phyloP scores from a whole-genome alignment of 2,113 vertebrate genomes.

The Xenopus laevis region DNA sequence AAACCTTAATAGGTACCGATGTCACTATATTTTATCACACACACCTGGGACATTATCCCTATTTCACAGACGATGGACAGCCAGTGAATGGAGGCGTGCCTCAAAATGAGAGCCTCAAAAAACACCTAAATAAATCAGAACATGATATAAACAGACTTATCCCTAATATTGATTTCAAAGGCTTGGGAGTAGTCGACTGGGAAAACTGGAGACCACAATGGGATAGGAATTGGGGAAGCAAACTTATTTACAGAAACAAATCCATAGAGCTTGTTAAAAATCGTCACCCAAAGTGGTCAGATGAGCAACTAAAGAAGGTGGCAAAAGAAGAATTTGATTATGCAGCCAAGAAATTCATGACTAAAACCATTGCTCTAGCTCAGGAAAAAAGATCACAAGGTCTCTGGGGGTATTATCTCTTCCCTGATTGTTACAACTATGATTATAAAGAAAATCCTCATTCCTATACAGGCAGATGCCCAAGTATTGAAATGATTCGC shows the following conservation, averaged over 20 bases:
- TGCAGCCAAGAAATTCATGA: conserved; percentile 78
- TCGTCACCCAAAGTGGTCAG: conserved; percentile 78
- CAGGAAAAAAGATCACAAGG: conserved; percentile 69
- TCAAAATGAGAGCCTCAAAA: conserved; percentile 78
- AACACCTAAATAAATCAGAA: conserved; percentile 76
- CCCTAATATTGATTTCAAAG: conserved; percentile 75
- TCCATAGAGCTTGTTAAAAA: conserved; percentile 76
- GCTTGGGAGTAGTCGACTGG: conserved; percentile 86
- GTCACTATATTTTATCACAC: conserved; percentile 87
- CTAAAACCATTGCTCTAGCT: conserved; percentile 74
- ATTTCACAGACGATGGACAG: conserved; percentile 66
- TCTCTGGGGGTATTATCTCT: conserved; percentile 88
- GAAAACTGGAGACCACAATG: conserved; percentile 89
- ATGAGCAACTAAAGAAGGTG: conserved; percentile 68
- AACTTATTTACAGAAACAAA: conserved; percentile 79
- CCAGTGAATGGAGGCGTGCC: conserved; percentile 81
- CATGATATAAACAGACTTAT: conserved; percentile 74
- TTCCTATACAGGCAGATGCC: conserved; percentile 79
- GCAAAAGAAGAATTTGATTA: conserved; percentile 82
- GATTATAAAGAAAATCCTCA: conserved; percentile 77
- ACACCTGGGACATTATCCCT: conserved; percentile 82
- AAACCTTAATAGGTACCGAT: conserved; percentile 79
- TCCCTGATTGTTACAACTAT: conserved; percentile 90
- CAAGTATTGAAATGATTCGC: conserved; percentile 71
- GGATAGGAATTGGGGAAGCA: conserved; percentile 85